These are phyloP conservation scores for Amphipyra berbera DNA, from an alignment of 2,888 invertebrate species.

Conservation along the genomic window DNA sequence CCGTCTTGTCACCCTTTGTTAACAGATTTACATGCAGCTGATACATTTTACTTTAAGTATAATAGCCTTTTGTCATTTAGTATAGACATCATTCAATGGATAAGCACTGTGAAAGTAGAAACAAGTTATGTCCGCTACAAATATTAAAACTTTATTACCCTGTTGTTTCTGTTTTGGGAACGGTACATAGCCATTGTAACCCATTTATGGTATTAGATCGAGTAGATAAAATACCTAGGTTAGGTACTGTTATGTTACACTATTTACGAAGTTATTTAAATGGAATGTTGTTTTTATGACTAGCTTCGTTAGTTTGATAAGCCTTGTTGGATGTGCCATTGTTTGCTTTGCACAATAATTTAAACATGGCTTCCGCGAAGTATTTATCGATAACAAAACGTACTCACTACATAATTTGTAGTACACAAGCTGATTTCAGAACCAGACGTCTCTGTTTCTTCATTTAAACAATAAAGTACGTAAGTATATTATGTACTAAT, in stretches of 20 bases:
- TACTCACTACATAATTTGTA: no score
- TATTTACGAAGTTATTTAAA: background rate
- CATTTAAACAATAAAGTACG: no score
- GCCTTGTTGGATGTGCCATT: background rate
- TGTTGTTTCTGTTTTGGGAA: constrained; percentile 3
- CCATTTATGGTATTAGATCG: constrained; percentile 16
- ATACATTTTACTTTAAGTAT: constrained; percentile 9
- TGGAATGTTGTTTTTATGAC: background rate
- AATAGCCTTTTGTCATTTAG: constrained; percentile 9
- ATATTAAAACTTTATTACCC: constrained; percentile 14
- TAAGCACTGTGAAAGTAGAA: background rate
- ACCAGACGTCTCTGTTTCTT: no score
- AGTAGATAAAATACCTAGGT: constrained; percentile 9
- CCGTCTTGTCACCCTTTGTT: constrained; percentile 2
- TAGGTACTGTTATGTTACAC: background rate
- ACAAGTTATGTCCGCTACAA: constrained; percentile 13
- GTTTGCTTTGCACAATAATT: background rate
- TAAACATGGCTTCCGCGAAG: background rate
- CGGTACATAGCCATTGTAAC: constrained; percentile 3
- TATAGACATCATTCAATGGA: constrained; percentile 9
- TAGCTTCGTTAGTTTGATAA: background rate
- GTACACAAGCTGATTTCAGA: no score
- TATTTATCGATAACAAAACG: no score
- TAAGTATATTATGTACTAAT: no score
- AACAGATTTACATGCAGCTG: constrained; percentile 18